Base-by-base conservation (phyloP, 1,140 invertebrate species). In the Anastrepha ludens region DNA sequence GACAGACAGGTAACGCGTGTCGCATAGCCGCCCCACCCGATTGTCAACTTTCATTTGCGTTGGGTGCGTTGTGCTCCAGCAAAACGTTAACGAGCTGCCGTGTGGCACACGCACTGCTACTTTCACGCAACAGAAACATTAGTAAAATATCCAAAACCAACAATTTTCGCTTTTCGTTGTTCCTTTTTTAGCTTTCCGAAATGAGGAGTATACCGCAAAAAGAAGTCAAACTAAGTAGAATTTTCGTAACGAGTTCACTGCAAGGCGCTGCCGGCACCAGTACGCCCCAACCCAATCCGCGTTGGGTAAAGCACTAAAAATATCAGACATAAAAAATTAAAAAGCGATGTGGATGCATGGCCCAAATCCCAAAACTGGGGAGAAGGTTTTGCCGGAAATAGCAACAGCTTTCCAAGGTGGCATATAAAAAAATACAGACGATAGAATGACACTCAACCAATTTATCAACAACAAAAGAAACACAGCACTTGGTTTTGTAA, bases 1-100 rank as follows among this genome's bases (percentile, higher is more conserved):
- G 86, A 87, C 86, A 65, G 62, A 87, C 86, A 87, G 50, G 47
- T 60, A 39, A 70, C 86, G 86, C 39, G 60, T 50, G 60, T 65
- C 85, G 9, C 47, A 81, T 47, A 17, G 74, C 5, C 47, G 47
- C 41, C 39, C 64, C 74, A 11, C 17, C n/a, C 9, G 47, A 7
- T 4, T 44, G 44, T 20, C 47, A 8, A 3, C 17, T 13, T 50
- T 50, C 74, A 55, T 29, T 81, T 81, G 74, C 17, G 2, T 11
- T 20, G 50, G 39, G 15, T 81, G 74, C 44, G 44, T 29, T 7
- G 8, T 11, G 47, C 47, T 55, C 74, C 44, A 81, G 29, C 74
- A 2, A 81, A 55, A 81, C 74, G 74, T 29, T 81, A 81, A 81
- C 74, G 74, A 81, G 7, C 74, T 58, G 47, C 74, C 74, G 44